Base-by-base conservation (phyloP, 2,888 invertebrate genomes). In the Polydrusus pterygomalis region DNA sequence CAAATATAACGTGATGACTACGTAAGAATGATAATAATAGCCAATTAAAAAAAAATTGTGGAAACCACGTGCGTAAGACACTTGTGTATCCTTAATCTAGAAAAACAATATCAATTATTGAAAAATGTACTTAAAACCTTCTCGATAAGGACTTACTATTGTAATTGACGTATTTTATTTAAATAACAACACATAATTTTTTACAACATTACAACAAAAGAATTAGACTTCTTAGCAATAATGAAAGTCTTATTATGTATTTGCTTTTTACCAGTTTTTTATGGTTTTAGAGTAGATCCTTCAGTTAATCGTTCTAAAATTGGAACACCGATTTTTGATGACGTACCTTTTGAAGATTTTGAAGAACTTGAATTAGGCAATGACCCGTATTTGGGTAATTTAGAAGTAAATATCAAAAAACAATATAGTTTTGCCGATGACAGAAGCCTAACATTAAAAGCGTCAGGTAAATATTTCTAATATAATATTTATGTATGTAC, bases 201-300 rank as follows among this genome's bases (percentile, higher is more conserved):
- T 18, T 17, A 0, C 11, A 60, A 60, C 9, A 60, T 17, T 34
- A 38, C 8, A 15, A 8, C 1, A 40, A 62, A 43, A 8, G 34
- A 30, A 38, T 60, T 34, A 34, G 1, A 17, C 8, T 13, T 62
- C 2, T 40, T 40, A 20, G 20, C 18, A 54, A 54, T n/a, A 54
- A 54, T 54, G 54, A 25, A 25, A 30, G 13, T 54, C 25, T 45
- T 63, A n/a, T 43, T 63, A 2, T n/a, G 20, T 43, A 1, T 17
- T 20, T 45, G 43, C 45, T 63, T 63, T n/a, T 6, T 63, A 43
- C 63, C 63, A 13, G n/a, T 43, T 43, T 20, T 63, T 45, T 6
- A 63, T 45, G 20, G 63, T 63, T 63, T 63, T 43, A 63, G 18
- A 40, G 11, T 63, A 5, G 45, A 45, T 13, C 0, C 1, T 3